A percentile compares a stretch with the other conserved stretches of the same genome.
Evolutionary conservation across 2,113 vertebrate species (phyloP).

Genomic region (Charina bottae): DNA sequence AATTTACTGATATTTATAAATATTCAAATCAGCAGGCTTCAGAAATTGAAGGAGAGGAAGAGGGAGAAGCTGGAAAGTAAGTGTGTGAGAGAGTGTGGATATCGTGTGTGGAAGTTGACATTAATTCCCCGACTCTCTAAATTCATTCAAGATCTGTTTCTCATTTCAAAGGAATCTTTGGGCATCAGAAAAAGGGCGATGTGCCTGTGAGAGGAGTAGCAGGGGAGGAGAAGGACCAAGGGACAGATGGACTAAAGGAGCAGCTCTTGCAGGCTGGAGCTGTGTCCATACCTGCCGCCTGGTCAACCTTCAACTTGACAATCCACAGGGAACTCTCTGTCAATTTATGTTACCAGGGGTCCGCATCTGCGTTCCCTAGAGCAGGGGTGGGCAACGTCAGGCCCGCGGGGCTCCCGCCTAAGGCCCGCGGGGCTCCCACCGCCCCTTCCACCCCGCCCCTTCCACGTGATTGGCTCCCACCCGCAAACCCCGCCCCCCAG

Average conservation of each 20-base stretch:
- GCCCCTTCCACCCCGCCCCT: too few relatives aligned
- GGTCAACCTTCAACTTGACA: background rate
- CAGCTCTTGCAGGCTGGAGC: background rate
- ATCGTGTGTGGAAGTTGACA: slow-evolving; percentile 55
- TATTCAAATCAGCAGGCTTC: slow-evolving; percentile 97
- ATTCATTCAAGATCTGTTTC: slow-evolving; percentile 76
- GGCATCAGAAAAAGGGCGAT: slow-evolving; percentile 57
- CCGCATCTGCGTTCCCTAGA: too few relatives aligned
- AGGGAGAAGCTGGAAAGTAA: slow-evolving; percentile 45
- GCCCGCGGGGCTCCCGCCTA: too few relatives aligned
- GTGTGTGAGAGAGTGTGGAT: background rate
- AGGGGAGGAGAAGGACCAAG: background rate
- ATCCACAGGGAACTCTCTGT: fast-evolving
- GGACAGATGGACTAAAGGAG: slow-evolving; percentile 4
- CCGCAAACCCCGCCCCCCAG: too few relatives aligned
- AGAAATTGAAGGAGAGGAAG: slow-evolving; percentile 77
- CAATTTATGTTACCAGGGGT: background rate
- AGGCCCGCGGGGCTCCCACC: too few relatives aligned
- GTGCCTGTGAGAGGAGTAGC: background rate
- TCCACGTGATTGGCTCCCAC: too few relatives aligned
- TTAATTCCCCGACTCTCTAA: slow-evolving; percentile 71
- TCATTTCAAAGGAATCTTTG: slow-evolving; percentile 76
- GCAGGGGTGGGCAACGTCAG: too few relatives aligned
- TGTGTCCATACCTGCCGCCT: slow-evolving; percentile 30
- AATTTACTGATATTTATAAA: slow-evolving; percentile 99